Base-by-base conservation (phyloP, 2,113 vertebrate species). In the Cryptotis parvus region DNA sequence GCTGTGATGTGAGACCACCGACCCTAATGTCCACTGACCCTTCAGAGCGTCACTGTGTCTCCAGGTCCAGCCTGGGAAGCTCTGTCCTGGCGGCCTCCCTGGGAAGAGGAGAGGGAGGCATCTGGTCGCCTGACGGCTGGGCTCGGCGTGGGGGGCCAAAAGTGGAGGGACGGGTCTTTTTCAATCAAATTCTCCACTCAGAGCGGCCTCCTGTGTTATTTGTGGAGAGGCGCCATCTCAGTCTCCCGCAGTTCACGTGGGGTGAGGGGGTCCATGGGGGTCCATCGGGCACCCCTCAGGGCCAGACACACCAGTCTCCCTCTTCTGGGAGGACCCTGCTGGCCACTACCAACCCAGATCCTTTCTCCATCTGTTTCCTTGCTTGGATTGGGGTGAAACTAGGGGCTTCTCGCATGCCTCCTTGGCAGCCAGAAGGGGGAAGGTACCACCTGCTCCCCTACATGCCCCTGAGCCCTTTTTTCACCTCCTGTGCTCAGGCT, bases 1-100 rank as follows among this genome's bases (percentile, higher is more conserved):
- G 98, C 99, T 6, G 98, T 97, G 78, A 98, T 99, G 86, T 99
- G 98, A 98, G 35, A 35, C 35, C 2, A 0, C 12, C 4, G 26
- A 27, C 2, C 26, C 27, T 6, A 10, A 6, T 16, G 22, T 11
- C 22, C 58, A 20, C 58, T 24, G 58, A 20, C 18, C 58, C 26
- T 20, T 18, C 18, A 0, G 0, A 6, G 39, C 14, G 5, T 9
- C 1, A 3, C 41, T 3, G 6, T 33, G 26, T 37, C 35, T 9
- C 6, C 1, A 8, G 76, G 24, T 24, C 35, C 14, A 74, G 55
- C 26, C 31, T 12, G 9, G 45, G 35, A 39, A 33, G 61, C 52
- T 31, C 29, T 0, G 0, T 14, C 14, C 24, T 1, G 9, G 2
- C 18, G 15, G 4, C 16, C 26, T 31, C 72, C 43, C 41, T 69